These are phyloP conservation scores for Ceratitis capitata DNA, from an alignment of 1,140 invertebrate genomes.

Conservation along the genomic window DNA sequence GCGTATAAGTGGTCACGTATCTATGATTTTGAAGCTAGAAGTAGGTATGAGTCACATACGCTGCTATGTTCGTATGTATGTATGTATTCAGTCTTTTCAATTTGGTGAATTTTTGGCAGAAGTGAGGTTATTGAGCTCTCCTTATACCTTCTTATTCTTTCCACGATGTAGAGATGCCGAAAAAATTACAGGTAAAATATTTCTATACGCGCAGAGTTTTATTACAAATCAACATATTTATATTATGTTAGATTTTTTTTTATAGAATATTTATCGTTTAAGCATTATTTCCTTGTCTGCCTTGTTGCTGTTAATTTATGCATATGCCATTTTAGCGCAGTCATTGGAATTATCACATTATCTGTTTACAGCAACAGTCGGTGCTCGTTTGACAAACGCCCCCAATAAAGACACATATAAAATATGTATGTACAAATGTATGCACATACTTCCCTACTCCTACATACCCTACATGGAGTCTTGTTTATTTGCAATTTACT, in stretches of 20 bases:
- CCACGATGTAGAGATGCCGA: too few relatives aligned
- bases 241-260: not conserved
- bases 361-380: not conserved
- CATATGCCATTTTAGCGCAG: not conserved
- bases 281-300: not conserved
- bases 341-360: constrained; percentile 3
- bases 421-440: not conserved
- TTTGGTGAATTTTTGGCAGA: not conserved
- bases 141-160: too few relatives aligned
- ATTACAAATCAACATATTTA: too few relatives aligned
- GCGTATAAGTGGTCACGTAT: not conserved
- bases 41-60: not conserved
- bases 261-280: not conserved
- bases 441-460: not conserved
- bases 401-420: not conserved
- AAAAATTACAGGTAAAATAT: too few relatives aligned
- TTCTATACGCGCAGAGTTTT: too few relatives aligned
- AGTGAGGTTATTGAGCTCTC: too few relatives aligned
- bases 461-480: not conserved
- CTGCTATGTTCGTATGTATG: not conserved
- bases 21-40: not conserved
- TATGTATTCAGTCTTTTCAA: not conserved
- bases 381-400: not conserved
- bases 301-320: not conserved
- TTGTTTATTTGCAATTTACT: not conserved